phyloP scores from a whole-genome alignment of 2,888 invertebrate species.

The Deilephila elpenor region DNA sequence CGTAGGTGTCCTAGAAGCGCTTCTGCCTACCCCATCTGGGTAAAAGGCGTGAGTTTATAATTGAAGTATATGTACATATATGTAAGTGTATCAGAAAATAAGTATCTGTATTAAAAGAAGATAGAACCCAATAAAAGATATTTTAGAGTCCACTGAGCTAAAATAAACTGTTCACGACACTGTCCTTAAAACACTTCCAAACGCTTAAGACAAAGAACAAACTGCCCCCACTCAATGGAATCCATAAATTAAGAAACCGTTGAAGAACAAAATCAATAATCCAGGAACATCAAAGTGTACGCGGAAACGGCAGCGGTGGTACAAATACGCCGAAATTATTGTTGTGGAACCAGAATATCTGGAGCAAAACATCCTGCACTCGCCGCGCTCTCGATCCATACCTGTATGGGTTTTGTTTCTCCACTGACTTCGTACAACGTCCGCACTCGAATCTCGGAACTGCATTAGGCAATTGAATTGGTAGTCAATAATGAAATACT shows the following conservation, averaged over 20 bases:
- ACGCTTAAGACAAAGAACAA: not conserved
- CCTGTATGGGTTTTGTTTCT: conserved; percentile 15
- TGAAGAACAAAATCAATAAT: conserved; percentile 20
- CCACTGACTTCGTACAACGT: not conserved
- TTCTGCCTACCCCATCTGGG: too few species aligned
- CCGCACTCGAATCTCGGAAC: too few species aligned
- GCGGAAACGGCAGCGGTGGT: conserved; percentile 46
- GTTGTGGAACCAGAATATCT: conserved; percentile 38
- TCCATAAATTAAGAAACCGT: not conserved
- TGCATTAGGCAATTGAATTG: too few species aligned
- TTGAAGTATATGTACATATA: too few species aligned
- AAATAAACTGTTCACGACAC: not conserved
- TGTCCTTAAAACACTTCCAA: not conserved
- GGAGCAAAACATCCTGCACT: conserved; percentile 48
- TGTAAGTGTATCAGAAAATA: too few species aligned
- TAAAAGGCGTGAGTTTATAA: too few species aligned
- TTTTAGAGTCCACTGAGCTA: too few species aligned
- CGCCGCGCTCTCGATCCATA: conserved; percentile 11
- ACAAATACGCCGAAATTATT: conserved; percentile 31
- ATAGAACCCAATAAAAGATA: too few species aligned
- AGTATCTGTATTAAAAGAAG: too few species aligned
- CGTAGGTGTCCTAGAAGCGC: too few species aligned
- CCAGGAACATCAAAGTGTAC: conserved; percentile 22
- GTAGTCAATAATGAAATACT: too few species aligned
- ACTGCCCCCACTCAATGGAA: not conserved